Evolutionary conservation across 2,888 invertebrate species (phyloP), one percentile per base, ranked within the genome.

Genomic region (Temnothorax rugatulus): DNA sequence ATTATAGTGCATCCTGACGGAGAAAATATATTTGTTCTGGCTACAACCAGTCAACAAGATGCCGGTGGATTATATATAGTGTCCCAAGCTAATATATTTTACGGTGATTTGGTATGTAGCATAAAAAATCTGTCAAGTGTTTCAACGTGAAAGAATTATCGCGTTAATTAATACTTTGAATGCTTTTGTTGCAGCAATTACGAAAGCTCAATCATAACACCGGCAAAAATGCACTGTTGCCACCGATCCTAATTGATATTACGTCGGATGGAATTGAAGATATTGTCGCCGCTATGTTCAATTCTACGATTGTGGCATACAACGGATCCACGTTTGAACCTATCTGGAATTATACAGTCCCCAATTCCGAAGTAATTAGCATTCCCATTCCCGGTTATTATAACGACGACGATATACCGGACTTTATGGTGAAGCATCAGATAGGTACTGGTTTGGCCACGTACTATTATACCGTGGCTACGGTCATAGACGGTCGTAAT

Each of bases 331-430:
- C 96, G 13, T 97, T 96, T 88, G 93, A 95, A 64, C 95, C 96
- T 90, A 93, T 98, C n/a, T 98, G 98, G 98, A 97, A 97, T 89
- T 97, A 96, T 89, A 96, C 96, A 0, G 95, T 97, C 85, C 96
- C 96, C 1, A 94, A 95, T 91, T 96, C 97, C 8, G 97, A 97
- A 94, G 96, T 97, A 15, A 97, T 97, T 90, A 97, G 97, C 91
- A 96, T 97, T 73, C 97, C 98, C 59, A 97, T 97, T 15, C 97
- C 97, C 1, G 98, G 97, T 0, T 97, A 96, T 94, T 98, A 97
- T 92, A 97, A 98, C 93, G 96, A 96, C 88, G 98, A 98, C 92
- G 96, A 97, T 88, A 94, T 97, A 8, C 97, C 97, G 0, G 98
- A 98, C 94, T 97, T 98, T 92, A 95, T 98, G 95, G 96, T 98